phyloP scores from a whole-genome alignment of 2,888 invertebrate species.

The Eumerus sabulonum region DNA sequence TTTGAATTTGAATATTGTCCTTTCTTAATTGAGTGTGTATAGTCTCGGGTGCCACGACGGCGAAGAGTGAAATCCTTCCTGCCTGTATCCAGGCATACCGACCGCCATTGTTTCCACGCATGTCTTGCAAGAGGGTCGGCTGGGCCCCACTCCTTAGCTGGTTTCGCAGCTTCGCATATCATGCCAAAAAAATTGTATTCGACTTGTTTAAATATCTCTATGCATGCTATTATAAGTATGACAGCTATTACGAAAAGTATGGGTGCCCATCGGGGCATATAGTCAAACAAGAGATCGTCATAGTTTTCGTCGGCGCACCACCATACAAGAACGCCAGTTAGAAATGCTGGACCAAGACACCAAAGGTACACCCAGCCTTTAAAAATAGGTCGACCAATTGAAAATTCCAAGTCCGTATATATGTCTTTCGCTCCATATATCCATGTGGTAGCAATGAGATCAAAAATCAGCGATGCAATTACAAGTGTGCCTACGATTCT shows the following conservation, averaged over 20 bases:
- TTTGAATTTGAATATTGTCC: conserved; percentile 77
- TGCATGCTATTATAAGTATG: conserved; percentile 76
- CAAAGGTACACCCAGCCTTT: conserved; percentile 77
- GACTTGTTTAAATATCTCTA: conserved; percentile 78
- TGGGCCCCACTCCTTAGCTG: conserved; percentile 79
- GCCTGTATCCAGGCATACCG: conserved; percentile 79
- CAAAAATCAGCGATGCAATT: conserved; percentile 77
- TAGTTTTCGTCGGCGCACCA: conserved; percentile 78
- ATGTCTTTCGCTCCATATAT: conserved; percentile 79
- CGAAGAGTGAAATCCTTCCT: conserved; percentile 78
- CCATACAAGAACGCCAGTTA: conserved; percentile 78
- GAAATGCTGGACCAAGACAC: conserved; percentile 77
- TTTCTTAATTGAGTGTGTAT: conserved; percentile 79
- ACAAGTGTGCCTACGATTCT: conserved; percentile 77
- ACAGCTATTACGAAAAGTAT: conserved; percentile 76
- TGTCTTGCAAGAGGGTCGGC: conserved; percentile 79
- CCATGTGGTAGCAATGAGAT: conserved; percentile 78
- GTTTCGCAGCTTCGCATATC: conserved; percentile 79
- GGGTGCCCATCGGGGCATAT: conserved; percentile 78
- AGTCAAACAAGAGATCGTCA: conserved; percentile 73
- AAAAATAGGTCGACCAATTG: conserved; percentile 78
- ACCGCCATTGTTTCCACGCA: conserved; percentile 79
- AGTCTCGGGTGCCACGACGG: conserved; percentile 78
- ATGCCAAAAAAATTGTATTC: conserved; percentile 79
- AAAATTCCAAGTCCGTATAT: conserved; percentile 78